These are phyloP conservation scores for Hyphantria cunea DNA, from an alignment of 1,140 invertebrate genomes.

Conservation along the genomic window DNA sequence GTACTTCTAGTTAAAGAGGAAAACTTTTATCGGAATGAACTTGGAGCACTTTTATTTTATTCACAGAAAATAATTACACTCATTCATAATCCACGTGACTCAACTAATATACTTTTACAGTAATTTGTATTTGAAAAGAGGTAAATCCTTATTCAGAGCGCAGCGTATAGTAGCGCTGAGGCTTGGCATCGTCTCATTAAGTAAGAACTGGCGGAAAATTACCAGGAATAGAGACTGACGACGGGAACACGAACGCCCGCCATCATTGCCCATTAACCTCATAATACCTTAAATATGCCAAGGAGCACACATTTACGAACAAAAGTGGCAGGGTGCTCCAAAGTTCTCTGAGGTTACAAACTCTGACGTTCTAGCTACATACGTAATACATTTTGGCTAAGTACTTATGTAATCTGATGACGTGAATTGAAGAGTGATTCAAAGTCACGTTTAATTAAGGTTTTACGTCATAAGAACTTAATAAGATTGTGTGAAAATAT, in stretches of 20 bases:
- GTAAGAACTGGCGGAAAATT: conserved; percentile 55
- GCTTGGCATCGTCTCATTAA: conserved; percentile 40
- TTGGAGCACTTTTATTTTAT: not conserved
- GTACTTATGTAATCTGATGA: conserved; percentile 7
- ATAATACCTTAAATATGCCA: conserved; percentile 69
- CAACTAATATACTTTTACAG: conserved; percentile 7
- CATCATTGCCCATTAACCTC: conserved; percentile 64
- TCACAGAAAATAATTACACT: conserved; percentile 4
- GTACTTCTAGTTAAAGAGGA: not conserved
- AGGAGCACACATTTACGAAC: conserved; percentile 48
- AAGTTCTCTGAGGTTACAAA: conserved; percentile 29
- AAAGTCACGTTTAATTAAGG: conserved; percentile 14
- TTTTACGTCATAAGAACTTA: not conserved
- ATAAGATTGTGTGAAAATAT: not conserved
- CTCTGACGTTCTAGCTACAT: conserved; percentile 6
- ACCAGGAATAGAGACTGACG: conserved; percentile 38
- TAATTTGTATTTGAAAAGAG: conserved; percentile 10
- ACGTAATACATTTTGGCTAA: conserved; percentile 1
- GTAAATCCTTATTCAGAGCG: conserved; percentile 7
- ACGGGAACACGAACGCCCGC: conserved; percentile 34
- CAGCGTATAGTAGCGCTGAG: conserved; percentile 1
- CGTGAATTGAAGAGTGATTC: not conserved
- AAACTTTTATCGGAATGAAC: not conserved
- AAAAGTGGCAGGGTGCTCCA: conserved; percentile 42
- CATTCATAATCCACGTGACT: conserved; percentile 8